phyloP scores from a whole-genome alignment of 2,888 invertebrate species.

The Hirtodrosophila cameraria region DNA sequence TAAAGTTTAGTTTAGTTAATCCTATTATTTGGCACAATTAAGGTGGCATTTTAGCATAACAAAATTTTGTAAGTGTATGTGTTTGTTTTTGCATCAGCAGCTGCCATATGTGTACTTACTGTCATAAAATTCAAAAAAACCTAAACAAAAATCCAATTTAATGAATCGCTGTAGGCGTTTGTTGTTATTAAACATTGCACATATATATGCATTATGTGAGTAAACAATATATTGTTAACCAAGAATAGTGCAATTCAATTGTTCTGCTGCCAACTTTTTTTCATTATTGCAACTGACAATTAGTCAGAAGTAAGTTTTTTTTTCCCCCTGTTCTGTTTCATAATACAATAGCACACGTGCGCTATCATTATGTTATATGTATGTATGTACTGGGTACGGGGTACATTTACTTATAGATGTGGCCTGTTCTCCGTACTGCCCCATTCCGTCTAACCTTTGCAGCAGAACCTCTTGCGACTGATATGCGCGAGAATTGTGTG shows the following conservation, averaged over 20 bases:
- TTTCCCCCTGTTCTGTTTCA: constrained; percentile 52
- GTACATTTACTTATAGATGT: background rate
- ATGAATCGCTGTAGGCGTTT: constrained; percentile 28
- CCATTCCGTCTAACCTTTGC: constrained; percentile 10
- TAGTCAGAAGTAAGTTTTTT: background rate
- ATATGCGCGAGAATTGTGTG: background rate
- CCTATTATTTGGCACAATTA: constrained; percentile 49
- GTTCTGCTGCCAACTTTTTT: background rate
- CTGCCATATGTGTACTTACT: background rate
- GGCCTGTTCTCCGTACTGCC: background rate
- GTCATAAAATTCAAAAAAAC: constrained; percentile 10
- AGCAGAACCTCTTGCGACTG: constrained; percentile 10
- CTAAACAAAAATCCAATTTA: background rate
- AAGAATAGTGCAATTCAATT: background rate
- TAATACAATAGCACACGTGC: constrained; percentile 55
- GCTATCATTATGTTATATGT: constrained; percentile 8
- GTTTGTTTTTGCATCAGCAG: background rate
- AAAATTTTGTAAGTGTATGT: constrained; percentile 45
- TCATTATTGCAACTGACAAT: constrained; percentile 2
- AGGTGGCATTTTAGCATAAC: constrained; percentile 31
- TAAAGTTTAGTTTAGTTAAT: constrained; percentile 63
- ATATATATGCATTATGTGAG: constrained; percentile 2
- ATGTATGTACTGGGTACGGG: too few species aligned
- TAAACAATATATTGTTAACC: background rate
- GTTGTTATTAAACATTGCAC: constrained; percentile 43